Conservation (phyloP, 2,797 vertebrate genomes). For the Dallia pectoralis region DNA sequence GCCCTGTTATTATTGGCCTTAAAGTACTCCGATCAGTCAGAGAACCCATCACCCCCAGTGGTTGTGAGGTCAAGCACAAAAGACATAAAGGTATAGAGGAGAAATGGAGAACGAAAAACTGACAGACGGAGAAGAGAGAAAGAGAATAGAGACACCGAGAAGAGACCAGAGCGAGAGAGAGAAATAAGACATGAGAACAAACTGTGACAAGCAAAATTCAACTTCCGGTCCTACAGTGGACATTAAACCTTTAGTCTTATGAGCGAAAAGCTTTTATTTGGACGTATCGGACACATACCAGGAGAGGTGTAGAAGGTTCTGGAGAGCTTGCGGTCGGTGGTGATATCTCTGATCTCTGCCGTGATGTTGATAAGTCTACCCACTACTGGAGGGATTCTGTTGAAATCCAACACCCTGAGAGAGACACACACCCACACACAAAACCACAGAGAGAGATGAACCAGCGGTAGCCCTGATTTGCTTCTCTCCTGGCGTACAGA, state of each 20-base stretch:
- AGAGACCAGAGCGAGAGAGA: no score
- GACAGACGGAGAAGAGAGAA: slow-evolving; percentile 39
- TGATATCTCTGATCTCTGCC: slow-evolving; percentile 79
- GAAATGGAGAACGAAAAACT: no score
- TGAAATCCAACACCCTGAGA: slow-evolving; percentile 81
- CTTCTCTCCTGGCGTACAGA: neutral
- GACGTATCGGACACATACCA: slow-evolving; percentile 57
- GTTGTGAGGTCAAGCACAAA: slow-evolving; percentile 16
- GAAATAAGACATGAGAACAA: neutral
- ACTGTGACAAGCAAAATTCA: neutral
- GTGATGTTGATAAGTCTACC: slow-evolving; percentile 81
- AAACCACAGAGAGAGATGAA: neutral
- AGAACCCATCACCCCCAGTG: no score
- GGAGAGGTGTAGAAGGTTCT: slow-evolving; percentile 86
- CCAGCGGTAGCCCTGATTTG: neutral
- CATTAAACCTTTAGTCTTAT: neutral
- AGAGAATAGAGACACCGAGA: slow-evolving; percentile 19
- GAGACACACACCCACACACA: slow-evolving; percentile 3
- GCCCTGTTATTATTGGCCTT: no score
- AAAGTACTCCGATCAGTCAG: no score
- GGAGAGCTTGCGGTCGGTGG: slow-evolving; percentile 76
- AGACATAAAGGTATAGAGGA: slow-evolving; percentile 30
- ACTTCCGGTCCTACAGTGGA: neutral
- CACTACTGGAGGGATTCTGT: slow-evolving; percentile 80
- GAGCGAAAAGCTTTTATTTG: neutral